Conservation (phyloP, 2,888 invertebrate genomes). For the Eilema griseolum region DNA sequence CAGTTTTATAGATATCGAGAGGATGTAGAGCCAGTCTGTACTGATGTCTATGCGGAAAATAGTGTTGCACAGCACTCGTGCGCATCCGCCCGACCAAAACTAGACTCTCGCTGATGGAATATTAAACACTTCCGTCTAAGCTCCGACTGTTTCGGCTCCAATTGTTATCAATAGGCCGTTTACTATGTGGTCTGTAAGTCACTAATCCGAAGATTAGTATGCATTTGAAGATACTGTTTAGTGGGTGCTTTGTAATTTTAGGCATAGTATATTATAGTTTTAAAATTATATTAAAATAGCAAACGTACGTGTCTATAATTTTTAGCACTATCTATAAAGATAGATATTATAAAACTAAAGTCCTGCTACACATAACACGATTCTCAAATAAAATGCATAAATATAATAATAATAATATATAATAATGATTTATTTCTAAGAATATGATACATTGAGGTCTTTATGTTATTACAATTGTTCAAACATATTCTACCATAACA, state of each 20-base stretch:
- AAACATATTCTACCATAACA: too few species aligned
- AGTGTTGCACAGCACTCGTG: conserved; percentile 36
- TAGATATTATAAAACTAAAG: too few species aligned
- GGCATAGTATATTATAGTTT: background rate
- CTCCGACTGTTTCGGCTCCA: conserved; percentile 33
- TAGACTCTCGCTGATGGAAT: conserved; percentile 55
- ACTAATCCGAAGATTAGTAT: conserved; percentile 18
- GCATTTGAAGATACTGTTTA: conserved; percentile 15
- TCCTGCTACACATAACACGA: too few species aligned
- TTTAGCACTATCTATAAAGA: too few species aligned
- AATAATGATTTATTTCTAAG: too few species aligned
- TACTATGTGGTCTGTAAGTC: conserved; percentile 18
- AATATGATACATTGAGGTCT: too few species aligned
- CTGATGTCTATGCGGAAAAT: conserved; percentile 41
- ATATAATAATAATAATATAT: too few species aligned
- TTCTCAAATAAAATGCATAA: too few species aligned
- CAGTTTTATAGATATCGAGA: conserved; percentile 2
- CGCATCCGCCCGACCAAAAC: conserved; percentile 65
- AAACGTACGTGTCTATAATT: background rate
- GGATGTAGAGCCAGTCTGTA: conserved; percentile 26
- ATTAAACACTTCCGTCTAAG: conserved; percentile 56
- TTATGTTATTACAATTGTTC: too few species aligned
- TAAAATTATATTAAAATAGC: background rate
- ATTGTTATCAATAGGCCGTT: conserved; percentile 21
- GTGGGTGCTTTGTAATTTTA: conserved; percentile 8